Conservation (phyloP, 2,888 invertebrate species). For the Melieria omissa region DNA sequence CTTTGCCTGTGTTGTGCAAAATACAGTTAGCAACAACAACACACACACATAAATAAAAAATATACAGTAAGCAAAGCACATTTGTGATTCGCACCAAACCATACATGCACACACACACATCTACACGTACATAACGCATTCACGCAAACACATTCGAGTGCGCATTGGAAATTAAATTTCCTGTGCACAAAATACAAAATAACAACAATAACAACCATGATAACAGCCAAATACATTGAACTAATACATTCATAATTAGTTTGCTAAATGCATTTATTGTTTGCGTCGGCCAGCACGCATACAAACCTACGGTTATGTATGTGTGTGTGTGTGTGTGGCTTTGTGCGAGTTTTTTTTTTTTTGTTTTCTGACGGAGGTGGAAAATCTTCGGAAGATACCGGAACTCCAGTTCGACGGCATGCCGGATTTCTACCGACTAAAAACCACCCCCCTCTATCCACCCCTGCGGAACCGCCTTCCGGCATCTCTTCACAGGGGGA, state of each 20-base stretch:
- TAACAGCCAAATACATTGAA: background rate
- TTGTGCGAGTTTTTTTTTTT: no score
- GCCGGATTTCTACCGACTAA: no score
- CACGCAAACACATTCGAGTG: slow-evolving; percentile 41
- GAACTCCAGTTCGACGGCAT: no score
- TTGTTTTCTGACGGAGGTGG: no score
- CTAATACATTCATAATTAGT: slow-evolving; percentile 38
- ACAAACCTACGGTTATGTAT: background rate
- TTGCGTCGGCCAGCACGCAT: background rate
- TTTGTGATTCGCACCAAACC: background rate
- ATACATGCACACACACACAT: background rate
- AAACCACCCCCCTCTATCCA: no score
- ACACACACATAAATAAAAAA: background rate
- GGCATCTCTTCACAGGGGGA: no score
- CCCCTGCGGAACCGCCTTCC: no score
- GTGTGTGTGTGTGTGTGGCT: background rate
- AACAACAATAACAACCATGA: background rate
- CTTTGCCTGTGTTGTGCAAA: no score
- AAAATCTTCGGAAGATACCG: no score
- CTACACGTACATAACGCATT: background rate
- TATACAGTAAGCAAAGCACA: no score
- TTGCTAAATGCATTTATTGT: slow-evolving; percentile 36
- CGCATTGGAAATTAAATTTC: slow-evolving; percentile 57
- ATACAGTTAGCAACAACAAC: no score
- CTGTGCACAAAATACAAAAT: slow-evolving; percentile 49